A percentile compares a stretch with the other conserved stretches of the same genome.
These are phyloP conservation scores for Takifugu bimaculatus DNA, from an alignment of 2,113 vertebrate genomes.

Conservation along the genomic window DNA sequence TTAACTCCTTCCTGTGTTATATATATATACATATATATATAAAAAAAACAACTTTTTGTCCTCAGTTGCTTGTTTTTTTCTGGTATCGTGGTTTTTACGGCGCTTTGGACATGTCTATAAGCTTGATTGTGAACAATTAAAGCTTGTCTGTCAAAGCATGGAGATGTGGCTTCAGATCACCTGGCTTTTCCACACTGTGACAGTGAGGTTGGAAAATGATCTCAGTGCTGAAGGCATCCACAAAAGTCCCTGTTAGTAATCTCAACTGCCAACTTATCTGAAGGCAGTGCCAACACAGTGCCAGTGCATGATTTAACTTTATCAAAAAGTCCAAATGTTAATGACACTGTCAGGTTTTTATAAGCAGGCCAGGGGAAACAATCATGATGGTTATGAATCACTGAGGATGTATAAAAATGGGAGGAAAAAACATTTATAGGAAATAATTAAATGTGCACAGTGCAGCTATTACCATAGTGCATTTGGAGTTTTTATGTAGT, in stretches of 20 bases:
- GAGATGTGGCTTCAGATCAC: slow-evolving; percentile 51
- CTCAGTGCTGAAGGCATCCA: no score
- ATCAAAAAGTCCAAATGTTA: not conserved
- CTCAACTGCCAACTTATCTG: not conserved
- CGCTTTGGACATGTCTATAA: slow-evolving; percentile 68
- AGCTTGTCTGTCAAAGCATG: slow-evolving; percentile 67
- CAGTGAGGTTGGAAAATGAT: slow-evolving; percentile 45
- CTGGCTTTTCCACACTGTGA: slow-evolving; percentile 57
- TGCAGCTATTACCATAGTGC: no score
- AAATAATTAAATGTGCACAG: no score
- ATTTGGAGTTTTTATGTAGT: no score
- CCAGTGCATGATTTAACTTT: no score
- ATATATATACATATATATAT: not conserved
- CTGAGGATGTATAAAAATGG: no score
- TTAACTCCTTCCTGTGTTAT: slow-evolving; percentile 62
- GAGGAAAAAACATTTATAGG: no score
- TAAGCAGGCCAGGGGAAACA: no score
- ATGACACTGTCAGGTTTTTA: no score
- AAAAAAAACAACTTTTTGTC: slow-evolving; percentile 48
- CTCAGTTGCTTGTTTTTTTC: slow-evolving; percentile 60
- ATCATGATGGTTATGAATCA: no score
- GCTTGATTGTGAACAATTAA: slow-evolving; percentile 69
- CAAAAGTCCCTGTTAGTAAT: slow-evolving; percentile 1
- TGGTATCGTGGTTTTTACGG: slow-evolving; percentile 52
- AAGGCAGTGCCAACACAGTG: not conserved